Evolutionary conservation across 2,797 vertebrate species (phyloP), one percentile per base, ranked within the genome.

Genomic region (Hippoglossus hippoglossus): DNA sequence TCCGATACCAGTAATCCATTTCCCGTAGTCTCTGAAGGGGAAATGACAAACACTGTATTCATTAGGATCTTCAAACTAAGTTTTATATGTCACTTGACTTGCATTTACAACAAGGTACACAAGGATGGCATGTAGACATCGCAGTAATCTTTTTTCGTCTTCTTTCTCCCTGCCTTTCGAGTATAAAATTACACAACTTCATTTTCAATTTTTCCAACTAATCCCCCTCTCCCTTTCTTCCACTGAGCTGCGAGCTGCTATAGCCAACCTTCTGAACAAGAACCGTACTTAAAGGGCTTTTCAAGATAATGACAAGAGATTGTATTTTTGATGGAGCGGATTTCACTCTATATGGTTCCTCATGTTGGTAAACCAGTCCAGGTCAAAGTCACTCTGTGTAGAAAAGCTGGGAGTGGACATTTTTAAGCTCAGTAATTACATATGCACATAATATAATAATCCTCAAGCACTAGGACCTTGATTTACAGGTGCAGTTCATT

Each of bases 231-330:
- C 10, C 4, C 64, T 71, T 59, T 28, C 69, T 70, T 67, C 49
- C 44, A 24, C 69, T 31, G 58, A 34, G 58, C 60, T 63, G 63
- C 6, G 67, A 77, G 67, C 57, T 3, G 16, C 49, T 21, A 22
- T 5, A 24, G 65, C 54, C 51, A 66, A 53, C 55, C 62, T 51
- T 49, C 57, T 62, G 62, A 72, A 67, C 70, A 58, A 73, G 53
- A 74, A 65, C 51, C 62, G 66, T 68, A 73, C 60, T 77, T 81
- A 50, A 85, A 67, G 49, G 65, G 49, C 50, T 81, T 82, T 79
- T 53, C 46, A 51, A 75, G 72, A 64, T 81, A 76, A 85, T 77
- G 63, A 77, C 56, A 63, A 57, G 67, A 75, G 76, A 87, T 81
- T 69, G 54, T 57, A 46, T 62, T 78, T 72, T 70, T 60, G 78